Percentiles rank a stretch among this genome's conserved stretches.
These are phyloP conservation scores for Eucriotettix oculatus DNA, from an alignment of 2,888 invertebrate species.

Conservation along the genomic window DNA sequence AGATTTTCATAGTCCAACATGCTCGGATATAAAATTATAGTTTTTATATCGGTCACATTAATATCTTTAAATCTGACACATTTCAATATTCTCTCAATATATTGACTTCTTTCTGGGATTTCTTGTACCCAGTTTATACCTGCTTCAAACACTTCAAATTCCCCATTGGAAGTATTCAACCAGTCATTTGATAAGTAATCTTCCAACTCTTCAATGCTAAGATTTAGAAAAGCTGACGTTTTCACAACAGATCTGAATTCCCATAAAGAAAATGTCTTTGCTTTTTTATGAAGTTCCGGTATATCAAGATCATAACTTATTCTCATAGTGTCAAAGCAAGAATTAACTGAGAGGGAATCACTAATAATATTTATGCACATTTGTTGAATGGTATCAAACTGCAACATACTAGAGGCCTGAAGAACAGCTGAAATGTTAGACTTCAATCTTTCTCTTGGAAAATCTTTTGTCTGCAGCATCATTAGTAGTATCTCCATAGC, in stretches of 20 bases:
- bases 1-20: background rate
- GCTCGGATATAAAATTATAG: constrained; percentile 8
- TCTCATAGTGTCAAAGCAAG: constrained; percentile 14
- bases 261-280: constrained; percentile 14
- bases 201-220: constrained; percentile 8
- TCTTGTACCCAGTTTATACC: constrained; percentile 12
- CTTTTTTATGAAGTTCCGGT: constrained; percentile 8
- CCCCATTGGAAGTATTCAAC: constrained; percentile 8
- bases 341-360: constrained; percentile 10
- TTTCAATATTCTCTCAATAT: constrained; percentile 5
- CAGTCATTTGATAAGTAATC: constrained; percentile 9
- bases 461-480: constrained; percentile 14
- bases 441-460: constrained; percentile 13
- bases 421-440: constrained; percentile 17
- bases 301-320: constrained; percentile 13
- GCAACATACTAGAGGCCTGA: constrained; percentile 26
- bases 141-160: constrained; percentile 16
- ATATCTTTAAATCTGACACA: constrained; percentile 11
- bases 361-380: constrained; percentile 15
- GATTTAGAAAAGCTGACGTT: constrained; percentile 11
- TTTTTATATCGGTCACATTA: constrained; percentile 9
- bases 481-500: constrained; percentile 23
- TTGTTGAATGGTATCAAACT: constrained; percentile 23
- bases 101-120: constrained; percentile 2
- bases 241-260: constrained; percentile 12